A percentile compares a stretch with the other conserved stretches of the same genome.
phyloP scores from a whole-genome alignment of 92 coral and sea anemone species.

The Metridium senile region DNA sequence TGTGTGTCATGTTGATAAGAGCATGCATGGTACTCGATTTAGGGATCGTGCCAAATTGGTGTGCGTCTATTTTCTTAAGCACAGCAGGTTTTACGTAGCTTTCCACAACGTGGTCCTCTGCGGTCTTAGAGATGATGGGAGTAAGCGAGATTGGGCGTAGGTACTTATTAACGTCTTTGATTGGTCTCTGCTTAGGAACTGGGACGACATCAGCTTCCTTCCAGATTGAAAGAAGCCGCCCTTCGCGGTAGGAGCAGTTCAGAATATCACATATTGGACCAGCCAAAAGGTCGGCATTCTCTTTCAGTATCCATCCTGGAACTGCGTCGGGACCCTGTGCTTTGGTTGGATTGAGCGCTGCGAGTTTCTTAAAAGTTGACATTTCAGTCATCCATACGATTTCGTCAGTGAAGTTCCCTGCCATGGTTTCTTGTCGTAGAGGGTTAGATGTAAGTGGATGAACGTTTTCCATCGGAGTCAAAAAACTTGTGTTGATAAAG shows the following conservation, averaged over 20 bases:
- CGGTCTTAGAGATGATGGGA: slow-evolving; percentile 44
- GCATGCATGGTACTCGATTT: no score
- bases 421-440: not conserved
- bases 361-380: slow-evolving; percentile 14
- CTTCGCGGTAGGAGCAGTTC: slow-evolving; percentile 39
- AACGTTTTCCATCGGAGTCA: slow-evolving; percentile 3
- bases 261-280: slow-evolving; percentile 37
- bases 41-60: no score
- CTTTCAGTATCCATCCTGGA: slow-evolving; percentile 53
- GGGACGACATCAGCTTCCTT: slow-evolving; percentile 49
- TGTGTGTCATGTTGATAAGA: no score
- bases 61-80: slow-evolving; percentile 5
- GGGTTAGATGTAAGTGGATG: slow-evolving; percentile 1
- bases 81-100: slow-evolving; percentile 7
- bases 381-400: not conserved
- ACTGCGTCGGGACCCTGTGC: slow-evolving; percentile 6
- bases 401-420: not conserved
- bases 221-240: slow-evolving; percentile 44
- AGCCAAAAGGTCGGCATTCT: slow-evolving; percentile 45
- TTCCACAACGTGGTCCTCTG: slow-evolving; percentile 45
- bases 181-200: slow-evolving; percentile 52
- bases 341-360: slow-evolving; percentile 19
- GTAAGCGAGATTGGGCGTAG: slow-evolving; percentile 58
- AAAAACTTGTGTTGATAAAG: slow-evolving; percentile 9
- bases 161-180: slow-evolving; percentile 51